A percentile compares a stretch with the other conserved stretches of the same genome.
Conservation (phyloP, 2,888 invertebrate genomes). For the Baccha elongata region DNA sequence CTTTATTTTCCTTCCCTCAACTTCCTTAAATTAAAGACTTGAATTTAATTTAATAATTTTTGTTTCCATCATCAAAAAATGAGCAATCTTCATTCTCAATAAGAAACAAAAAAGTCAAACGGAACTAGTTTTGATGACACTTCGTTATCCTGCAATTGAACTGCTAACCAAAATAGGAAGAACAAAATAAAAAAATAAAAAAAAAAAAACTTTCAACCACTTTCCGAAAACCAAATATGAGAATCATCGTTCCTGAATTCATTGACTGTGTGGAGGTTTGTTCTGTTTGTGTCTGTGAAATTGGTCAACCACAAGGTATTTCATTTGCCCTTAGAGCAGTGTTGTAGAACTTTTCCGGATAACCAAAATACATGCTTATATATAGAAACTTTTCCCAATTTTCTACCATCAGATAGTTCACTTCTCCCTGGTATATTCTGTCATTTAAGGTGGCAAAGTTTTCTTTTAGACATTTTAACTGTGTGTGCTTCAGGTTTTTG, state of each 20-base stretch:
- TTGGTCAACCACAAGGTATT: slow-evolving; percentile 67
- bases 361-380: slow-evolving; percentile 23
- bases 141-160: slow-evolving; percentile 73
- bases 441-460: slow-evolving; percentile 57
- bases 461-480: slow-evolving; percentile 55
- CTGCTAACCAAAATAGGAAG: slow-evolving; percentile 56
- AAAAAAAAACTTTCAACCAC: slow-evolving; percentile 55
- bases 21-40: slow-evolving; percentile 8
- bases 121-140: slow-evolving; percentile 63
- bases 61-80: not conserved
- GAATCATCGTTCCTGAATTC: not conserved
- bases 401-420: not conserved
- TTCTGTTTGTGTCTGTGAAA: slow-evolving; percentile 24
- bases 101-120: slow-evolving; percentile 9
- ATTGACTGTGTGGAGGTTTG: not conserved
- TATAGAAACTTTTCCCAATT: slow-evolving; percentile 27
- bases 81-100: slow-evolving; percentile 17
- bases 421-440: slow-evolving; percentile 36
- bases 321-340: slow-evolving; percentile 30
- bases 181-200: not conserved
- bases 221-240: slow-evolving; percentile 45
- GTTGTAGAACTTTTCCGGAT: slow-evolving; percentile 33
- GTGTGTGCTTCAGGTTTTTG: slow-evolving; percentile 6
- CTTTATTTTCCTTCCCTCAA: not conserved
- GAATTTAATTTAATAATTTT: slow-evolving; percentile 25